Base-by-base conservation (phyloP, 2,888 invertebrate genomes). In the Andrena hattorfiana region DNA sequence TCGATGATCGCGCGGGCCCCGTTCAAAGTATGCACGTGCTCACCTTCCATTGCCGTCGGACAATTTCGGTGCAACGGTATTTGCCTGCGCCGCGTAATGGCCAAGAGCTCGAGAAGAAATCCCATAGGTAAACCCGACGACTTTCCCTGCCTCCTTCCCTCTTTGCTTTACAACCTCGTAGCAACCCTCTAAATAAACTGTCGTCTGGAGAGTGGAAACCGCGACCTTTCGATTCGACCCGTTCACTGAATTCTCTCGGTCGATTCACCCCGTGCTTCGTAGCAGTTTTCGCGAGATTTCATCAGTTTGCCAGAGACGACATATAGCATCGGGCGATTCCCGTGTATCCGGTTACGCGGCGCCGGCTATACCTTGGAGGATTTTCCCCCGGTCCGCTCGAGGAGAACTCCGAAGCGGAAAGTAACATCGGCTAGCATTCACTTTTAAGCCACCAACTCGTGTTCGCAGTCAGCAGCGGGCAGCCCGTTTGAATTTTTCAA, bases 151-250 rank as follows among this genome's bases (percentile, higher is more conserved):
- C 28, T 35, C 35, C 16, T 62, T 60, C 20, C 23, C 51, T 10
- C 42, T 59, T 20, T 10, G 28, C 30, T 66, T 48, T 30, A 48
- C 30, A 64, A 60, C 20, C 5, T 59, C 51, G 51, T 23, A 35
- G 70, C 51, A 56, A 77, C 51, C 72, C 62, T 66, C 67, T 72
- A 83, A 84, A 84, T 83, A 79, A 79, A 84, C 71, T 63, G 79
- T 73, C 66, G 63, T 42, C 60, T 20, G 32, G 68, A 63, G 42
- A 63, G 49, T 54, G 49, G 32, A 59, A 72, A 28, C 59, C 60
- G 71, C 51, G 66, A 49, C 35, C 64, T 56, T 67, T 35, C 71
- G 59, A 49, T 71, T 48, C n/a, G 48, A 56, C 64, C 13, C 59
- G 23, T 68, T 69, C 35, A 26, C 51, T n/a, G 48, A 77, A 76